Evolutionary conservation across 2,888 invertebrate species (phyloP), one percentile per base, ranked within the genome.

Genomic region (Phanerotoma sp.): DNA sequence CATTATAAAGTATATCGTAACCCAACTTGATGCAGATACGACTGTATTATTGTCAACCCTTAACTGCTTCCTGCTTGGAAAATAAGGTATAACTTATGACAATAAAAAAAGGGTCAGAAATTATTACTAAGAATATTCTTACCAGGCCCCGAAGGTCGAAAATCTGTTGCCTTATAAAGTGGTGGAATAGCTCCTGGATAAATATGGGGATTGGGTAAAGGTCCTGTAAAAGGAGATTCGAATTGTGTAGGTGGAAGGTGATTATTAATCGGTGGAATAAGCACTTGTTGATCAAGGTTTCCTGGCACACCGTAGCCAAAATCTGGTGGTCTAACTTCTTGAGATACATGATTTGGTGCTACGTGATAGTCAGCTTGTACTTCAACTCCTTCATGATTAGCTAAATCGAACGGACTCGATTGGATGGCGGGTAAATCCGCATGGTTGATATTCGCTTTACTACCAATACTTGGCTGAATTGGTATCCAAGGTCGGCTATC

Each of bases 401-500:
- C 33, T 21, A 20, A 28, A 5, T 54, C 54, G 18, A 55, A 56
- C 33, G 55, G 57, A 4, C 37, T 50, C 10, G 33, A 25, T n/a
- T n/a, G n/a, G n/a, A n/a, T n/a, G n/a, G n/a, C n/a, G n/a, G n/a
- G n/a, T n/a, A n/a, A n/a, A n/a, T n/a, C n/a, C n/a, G n/a, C n/a
- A n/a, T n/a, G n/a, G n/a, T n/a, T n/a, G n/a, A n/a, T n/a, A 32
- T 38, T 22, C 1, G 20, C 22, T 10, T 55, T 4, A 15, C 13
- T 49, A 22, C 54, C 56, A 10, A 47, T 41, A 2, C 54, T 54
- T 15, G 58, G 40, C 20, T 68, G 61, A 10, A 91, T 84, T 32
- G 92, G 92, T 65, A 89, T 83, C 92, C 92, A 92, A 56, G 92
- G 91, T 67, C 86, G 84, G 72, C 84, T 82, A 73, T 91, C 90